phyloP scores from a whole-genome alignment of 2,113 vertebrate species.

The Mus pahari region DNA sequence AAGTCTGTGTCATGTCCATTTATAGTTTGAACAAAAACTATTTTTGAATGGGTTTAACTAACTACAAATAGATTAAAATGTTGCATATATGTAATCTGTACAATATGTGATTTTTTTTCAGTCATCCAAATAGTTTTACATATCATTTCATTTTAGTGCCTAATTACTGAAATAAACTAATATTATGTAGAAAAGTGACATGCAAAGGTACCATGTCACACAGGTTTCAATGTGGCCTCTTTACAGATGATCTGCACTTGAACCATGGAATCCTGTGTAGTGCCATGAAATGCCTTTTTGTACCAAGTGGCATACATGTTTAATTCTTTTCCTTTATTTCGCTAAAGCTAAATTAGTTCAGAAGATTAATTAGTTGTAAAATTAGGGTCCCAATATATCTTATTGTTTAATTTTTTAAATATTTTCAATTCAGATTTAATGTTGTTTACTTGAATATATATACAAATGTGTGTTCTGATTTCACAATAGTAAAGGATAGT shows the following conservation, averaged over 20 bases:
- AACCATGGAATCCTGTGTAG: no score
- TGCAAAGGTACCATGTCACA: no score
- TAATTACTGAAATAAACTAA: not conserved
- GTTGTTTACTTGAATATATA: not conserved
- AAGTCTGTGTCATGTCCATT: not conserved
- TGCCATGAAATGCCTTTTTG: not conserved
- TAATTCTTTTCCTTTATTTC: not conserved
- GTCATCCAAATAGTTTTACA: not conserved
- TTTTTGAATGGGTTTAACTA: not conserved
- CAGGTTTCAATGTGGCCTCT: not conserved
- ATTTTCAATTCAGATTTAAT: not conserved
- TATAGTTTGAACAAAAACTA: not conserved
- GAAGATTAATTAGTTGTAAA: not conserved
- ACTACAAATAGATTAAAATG: not conserved
- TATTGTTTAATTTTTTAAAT: not conserved
- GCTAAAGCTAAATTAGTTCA: no score
- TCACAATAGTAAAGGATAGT: not conserved
- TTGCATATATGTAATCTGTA: not conserved
- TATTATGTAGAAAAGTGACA: not conserved
- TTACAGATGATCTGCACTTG: no score
- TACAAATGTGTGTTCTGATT: not conserved
- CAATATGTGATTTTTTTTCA: not conserved
- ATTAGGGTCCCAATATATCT: not conserved
- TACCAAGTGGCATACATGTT: not conserved
- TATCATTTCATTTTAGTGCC: not conserved